Conservation (phyloP, 1,140 invertebrate genomes). For the Whitmania pigra region DNA sequence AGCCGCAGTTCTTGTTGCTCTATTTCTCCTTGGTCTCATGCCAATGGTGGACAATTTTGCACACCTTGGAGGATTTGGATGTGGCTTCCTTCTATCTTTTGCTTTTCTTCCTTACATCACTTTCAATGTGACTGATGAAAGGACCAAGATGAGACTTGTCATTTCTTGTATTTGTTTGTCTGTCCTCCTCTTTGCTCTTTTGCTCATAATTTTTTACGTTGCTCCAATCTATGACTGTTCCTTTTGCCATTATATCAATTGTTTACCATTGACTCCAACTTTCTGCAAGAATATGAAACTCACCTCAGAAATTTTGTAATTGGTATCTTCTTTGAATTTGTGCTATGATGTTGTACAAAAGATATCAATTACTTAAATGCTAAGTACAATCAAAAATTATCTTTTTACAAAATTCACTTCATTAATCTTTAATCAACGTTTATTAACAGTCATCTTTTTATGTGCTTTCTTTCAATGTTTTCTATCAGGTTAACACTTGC, state of each 20-base stretch:
- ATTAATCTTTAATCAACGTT: too few species aligned
- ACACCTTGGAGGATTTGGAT: conserved; percentile 75
- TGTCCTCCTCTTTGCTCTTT: conserved; percentile 42
- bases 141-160: conserved; percentile 66
- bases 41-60: conserved; percentile 83
- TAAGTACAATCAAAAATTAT: too few species aligned
- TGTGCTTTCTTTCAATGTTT: too few species aligned
- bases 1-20: conserved; percentile 6
- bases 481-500: too few species aligned
- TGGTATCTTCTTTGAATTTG: too few species aligned
- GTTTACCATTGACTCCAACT: conserved; percentile 72
- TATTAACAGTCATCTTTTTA: too few species aligned
- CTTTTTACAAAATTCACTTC: too few species aligned
- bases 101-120: conserved; percentile 60
- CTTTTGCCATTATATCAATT: conserved; percentile 78
- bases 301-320: conserved; percentile 30
- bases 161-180: conserved; percentile 59
- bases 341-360: too few species aligned
- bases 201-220: conserved; percentile 73
- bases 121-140: conserved; percentile 8
- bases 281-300: conserved; percentile 87
- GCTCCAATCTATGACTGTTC: conserved; percentile 77
- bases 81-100: conserved; percentile 80
- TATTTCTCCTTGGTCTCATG: conserved; percentile 15
- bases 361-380: too few species aligned